Base-by-base conservation (phyloP, 2,113 vertebrate species). In the Centropristis striata region DNA sequence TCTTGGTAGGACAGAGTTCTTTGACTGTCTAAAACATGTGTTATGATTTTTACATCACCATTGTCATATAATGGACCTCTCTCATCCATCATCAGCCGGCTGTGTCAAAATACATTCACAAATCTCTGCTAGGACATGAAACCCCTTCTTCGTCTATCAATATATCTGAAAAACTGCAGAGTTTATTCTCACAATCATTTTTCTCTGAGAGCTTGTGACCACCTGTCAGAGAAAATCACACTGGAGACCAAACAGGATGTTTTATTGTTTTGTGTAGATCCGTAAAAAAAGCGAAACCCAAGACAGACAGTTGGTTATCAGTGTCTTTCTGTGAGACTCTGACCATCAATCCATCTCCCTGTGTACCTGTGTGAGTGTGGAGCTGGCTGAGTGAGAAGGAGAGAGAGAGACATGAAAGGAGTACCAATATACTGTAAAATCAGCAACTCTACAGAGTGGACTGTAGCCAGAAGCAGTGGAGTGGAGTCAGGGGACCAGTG, bases 181-280 rank as follows among this genome's bases (percentile, higher is more conserved):
- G 42, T 84, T 86, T 78, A 70, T 57, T 61, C 36, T 78, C 78
- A 66, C 41, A 71, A 25, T 63, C 46, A 53, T 90, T 87, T 69
- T 51, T 80, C 61, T 84, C 42, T 64, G 36, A 82, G 63, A 53
- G 13, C 58, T 57, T 69, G 57, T 58, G 63, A 74, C 71, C 41
- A 70, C 53, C 73, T 27, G 58, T 78, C 65, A 58, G 53, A 58
- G 77, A 27, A 71, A 65, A 80, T 87, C 54, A 47, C 55, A 76
- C 71, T 86, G 16, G 2, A 63, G 18, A 73, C 49, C 58, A 64
- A 78, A 74, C 55, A 6, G 50, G 69, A 50, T 70, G 10, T 78
- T 83, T 85, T 75, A 50, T 74, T 51, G 27, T 71, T 73, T 39
- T 65, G 57, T 50, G 15, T 64, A 7, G 44, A 44, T 64, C 28